Evolutionary conservation across 1,140 invertebrate genomes (phyloP).

Genomic region (Cardiocondyla obscurior): DNA sequence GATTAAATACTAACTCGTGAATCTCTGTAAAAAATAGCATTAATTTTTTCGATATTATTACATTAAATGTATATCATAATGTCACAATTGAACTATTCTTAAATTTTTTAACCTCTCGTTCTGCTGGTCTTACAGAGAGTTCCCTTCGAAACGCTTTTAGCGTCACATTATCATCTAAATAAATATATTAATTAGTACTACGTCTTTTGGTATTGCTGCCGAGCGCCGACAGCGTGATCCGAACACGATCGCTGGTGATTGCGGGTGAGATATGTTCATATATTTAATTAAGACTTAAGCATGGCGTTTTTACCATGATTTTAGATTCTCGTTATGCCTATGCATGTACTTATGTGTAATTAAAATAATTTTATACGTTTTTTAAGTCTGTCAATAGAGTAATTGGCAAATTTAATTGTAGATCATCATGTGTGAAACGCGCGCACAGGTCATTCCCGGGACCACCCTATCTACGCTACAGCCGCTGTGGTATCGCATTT

Average conservation of each 20-base stretch:
- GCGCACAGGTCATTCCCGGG: not conserved
- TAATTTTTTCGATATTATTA: not conserved
- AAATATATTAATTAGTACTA: constrained; percentile 87
- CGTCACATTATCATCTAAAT: constrained; percentile 84
- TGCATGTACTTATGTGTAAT: too few relatives aligned
- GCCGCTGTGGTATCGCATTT: constrained; percentile 5
- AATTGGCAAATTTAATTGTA: not conserved
- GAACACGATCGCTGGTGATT: too few relatives aligned
- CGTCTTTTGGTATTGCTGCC: constrained; percentile 89
- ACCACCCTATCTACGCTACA: too few relatives aligned
- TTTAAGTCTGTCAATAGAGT: not conserved
- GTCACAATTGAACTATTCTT: constrained; percentile 85
- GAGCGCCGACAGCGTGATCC: too few relatives aligned
- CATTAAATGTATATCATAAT: not conserved
- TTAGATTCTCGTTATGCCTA: not conserved
- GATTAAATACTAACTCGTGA: too few relatives aligned
- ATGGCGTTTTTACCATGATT: too few relatives aligned
- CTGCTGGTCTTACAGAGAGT: constrained; percentile 86
- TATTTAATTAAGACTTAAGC: too few relatives aligned
- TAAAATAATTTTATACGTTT: not conserved
- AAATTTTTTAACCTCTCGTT: constrained; percentile 89
- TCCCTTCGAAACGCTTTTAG: constrained; percentile 89
- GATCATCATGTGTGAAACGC: not conserved
- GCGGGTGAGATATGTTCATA: too few relatives aligned
- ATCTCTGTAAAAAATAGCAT: too few relatives aligned